Evolutionary conservation across 2,888 invertebrate genomes (phyloP).

Genomic region (Pammene aurita): DNA sequence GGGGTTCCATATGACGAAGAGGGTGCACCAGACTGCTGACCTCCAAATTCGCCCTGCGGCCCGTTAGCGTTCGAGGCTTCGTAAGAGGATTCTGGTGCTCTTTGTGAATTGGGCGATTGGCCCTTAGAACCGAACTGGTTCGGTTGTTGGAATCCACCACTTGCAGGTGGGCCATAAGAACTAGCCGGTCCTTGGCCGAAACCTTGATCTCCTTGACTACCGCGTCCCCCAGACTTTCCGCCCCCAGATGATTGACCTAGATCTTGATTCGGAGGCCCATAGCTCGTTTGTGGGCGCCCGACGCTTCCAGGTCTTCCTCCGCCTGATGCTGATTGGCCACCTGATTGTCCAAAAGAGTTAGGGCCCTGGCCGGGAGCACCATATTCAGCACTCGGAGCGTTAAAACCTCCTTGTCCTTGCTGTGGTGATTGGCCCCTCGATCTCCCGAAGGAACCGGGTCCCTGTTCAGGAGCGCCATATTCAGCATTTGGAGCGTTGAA

Average conservation of each 20-base stretch:
- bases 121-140: slow-evolving; percentile 50
- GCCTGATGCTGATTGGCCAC: slow-evolving; percentile 51
- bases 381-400: slow-evolving; percentile 50
- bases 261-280: slow-evolving; percentile 61
- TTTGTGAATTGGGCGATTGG: slow-evolving; percentile 48
- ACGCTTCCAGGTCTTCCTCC: slow-evolving; percentile 47
- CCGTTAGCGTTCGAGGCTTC: slow-evolving; percentile 63
- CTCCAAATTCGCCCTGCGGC: slow-evolving; percentile 50
- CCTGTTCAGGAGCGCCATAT: slow-evolving; percentile 55
- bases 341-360: slow-evolving; percentile 42
- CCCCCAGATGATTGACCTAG: slow-evolving; percentile 50
- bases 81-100: slow-evolving; percentile 58
- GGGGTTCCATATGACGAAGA: slow-evolving; percentile 77
- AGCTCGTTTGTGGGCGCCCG: slow-evolving; percentile 59
- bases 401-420: slow-evolving; percentile 43
- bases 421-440: slow-evolving; percentile 48
- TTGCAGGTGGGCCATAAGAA: slow-evolving; percentile 71
- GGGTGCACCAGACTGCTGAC: slow-evolving; percentile 54
- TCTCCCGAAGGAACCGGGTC: slow-evolving; percentile 38
- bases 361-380: slow-evolving; percentile 53
- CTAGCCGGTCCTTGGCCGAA: slow-evolving; percentile 54
- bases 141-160: slow-evolving; percentile 53
- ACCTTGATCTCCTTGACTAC: slow-evolving; percentile 22
- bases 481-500: slow-evolving; percentile 49
- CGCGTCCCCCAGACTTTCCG: slow-evolving; percentile 14